Evolutionary conservation across 2,113 vertebrate species (phyloP).

Genomic region (Rattus rattus): DNA sequence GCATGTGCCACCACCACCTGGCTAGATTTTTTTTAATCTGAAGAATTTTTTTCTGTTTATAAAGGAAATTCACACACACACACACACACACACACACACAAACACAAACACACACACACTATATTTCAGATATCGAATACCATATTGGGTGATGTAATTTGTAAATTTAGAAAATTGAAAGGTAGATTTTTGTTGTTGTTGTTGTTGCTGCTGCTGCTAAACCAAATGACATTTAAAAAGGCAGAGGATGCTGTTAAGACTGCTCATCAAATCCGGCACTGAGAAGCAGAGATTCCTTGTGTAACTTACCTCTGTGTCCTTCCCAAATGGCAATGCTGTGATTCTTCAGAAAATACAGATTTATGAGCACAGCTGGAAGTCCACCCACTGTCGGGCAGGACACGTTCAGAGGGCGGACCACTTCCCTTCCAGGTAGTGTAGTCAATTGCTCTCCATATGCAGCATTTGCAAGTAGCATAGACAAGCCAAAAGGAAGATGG

Average conservation of each 20-base stretch:
- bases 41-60: constrained; percentile 24
- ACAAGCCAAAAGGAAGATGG: background rate
- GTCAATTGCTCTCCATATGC: background rate
- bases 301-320: background rate
- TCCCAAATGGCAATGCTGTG: background rate
- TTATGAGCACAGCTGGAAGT: background rate
- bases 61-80: background rate
- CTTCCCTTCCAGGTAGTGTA: no score
- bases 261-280: background rate
- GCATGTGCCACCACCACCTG: background rate
- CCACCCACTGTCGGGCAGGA: background rate
- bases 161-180: background rate
- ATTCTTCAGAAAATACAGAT: background rate
- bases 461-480: background rate
- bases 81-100: background rate
- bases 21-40: background rate
- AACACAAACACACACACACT: background rate
- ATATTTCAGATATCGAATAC: background rate
- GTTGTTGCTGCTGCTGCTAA: background rate
- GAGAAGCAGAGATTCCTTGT: background rate
- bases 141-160: background rate
- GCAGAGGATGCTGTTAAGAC: background rate
- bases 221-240: background rate
- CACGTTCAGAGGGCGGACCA: no score
- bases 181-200: no score